Evolutionary conservation across 2,888 invertebrate genomes (phyloP).

Genomic region (Eupeodes luniger): DNA sequence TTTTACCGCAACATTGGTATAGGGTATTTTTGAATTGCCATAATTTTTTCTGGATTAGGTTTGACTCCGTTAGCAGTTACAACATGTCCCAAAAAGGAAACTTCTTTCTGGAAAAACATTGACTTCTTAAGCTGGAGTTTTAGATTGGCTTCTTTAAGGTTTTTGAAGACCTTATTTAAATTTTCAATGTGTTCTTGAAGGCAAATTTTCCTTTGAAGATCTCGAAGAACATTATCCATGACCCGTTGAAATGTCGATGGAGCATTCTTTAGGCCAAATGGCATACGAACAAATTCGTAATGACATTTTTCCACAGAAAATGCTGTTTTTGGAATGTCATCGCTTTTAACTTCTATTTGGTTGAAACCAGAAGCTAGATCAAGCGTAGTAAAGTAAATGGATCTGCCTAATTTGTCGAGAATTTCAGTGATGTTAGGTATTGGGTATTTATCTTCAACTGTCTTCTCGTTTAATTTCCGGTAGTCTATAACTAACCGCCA

Average conservation of each 20-base stretch:
- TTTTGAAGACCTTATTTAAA: constrained; percentile 2
- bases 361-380: neutral
- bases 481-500: too few relatives aligned
- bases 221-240: neutral
- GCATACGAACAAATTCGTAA: neutral
- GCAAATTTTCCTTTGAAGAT: neutral
- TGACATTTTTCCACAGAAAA: neutral
- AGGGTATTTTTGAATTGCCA: constrained; percentile 39
- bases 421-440: too few relatives aligned
- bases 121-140: neutral
- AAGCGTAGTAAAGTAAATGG: neutral
- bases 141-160: too few relatives aligned
- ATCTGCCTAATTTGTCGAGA: neutral
- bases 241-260: neutral
- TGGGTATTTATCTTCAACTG: too few relatives aligned
- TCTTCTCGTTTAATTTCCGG: too few relatives aligned
- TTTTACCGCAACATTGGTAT: too few relatives aligned
- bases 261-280: constrained; percentile 6
- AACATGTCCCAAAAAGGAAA: constrained; percentile 1
- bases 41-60: constrained; percentile 34
- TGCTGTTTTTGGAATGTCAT: neutral
- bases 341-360: neutral
- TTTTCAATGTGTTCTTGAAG: constrained; percentile 14
- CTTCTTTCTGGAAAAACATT: neutral
- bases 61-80: constrained; percentile 36